Base-by-base conservation (phyloP, 2,888 invertebrate species). In the Latheticus oryzae region DNA sequence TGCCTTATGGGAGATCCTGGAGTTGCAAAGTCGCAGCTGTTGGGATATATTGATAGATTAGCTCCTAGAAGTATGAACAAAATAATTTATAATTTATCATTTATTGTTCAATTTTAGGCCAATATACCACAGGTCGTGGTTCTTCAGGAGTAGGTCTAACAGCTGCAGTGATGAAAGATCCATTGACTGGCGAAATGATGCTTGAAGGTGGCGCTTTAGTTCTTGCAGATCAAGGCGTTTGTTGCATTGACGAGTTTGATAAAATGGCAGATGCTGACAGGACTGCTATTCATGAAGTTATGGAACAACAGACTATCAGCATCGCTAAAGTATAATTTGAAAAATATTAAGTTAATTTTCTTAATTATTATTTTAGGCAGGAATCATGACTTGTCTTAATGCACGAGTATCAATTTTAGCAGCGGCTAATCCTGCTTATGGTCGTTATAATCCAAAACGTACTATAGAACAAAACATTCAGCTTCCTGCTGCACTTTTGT, bases 1-100 rank as follows among this genome's bases (percentile, higher is more conserved):
- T 97, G 98, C 73, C 81, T 99, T 70, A 99, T 99, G 98, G 99
- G 99, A 28, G 99, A 99, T 83, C 99, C 99, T 13, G 99, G 99
- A 71, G 99, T 99, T 52, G 99, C 99, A 50, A 99, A 99, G 82
- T 97, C 97, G 0, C 99, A 99, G 80, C 82, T 99, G 55, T 83
- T 99, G 38, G 88, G 90, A 53, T 99, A 96, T 80, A 96, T 99
- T 58, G 93, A 94, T 76, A 87, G 99, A 23, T 82, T 99, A 54
- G 94, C 97, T 1, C 87, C 94, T 1, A 87, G 98, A 75, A 93
- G 90, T 80, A 81, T 81, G 80, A 61, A 9, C n/a, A 19, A 2
- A 5, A 4, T 2, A 16, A 2, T 15, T 1, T 11, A 5, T 12
- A 23, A 32, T 7, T 15, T n/a, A 4, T 1, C 11, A n/a, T 32